Base-by-base conservation (phyloP, 2,113 vertebrate species). In the Aramus guarauna region DNA sequence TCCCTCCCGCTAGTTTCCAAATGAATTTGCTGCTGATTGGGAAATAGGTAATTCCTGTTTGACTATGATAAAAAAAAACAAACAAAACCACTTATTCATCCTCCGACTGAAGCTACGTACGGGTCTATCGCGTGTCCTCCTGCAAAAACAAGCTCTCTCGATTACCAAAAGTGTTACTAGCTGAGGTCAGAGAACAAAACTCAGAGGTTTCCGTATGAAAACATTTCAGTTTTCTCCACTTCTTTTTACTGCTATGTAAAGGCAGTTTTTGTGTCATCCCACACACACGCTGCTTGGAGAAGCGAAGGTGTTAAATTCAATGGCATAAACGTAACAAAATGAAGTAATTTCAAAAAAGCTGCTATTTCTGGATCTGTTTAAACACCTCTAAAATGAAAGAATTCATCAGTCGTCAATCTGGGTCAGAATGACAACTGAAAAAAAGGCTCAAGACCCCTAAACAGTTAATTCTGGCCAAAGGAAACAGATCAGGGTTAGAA, bases 101-200 rank as follows among this genome's bases (percentile, higher is more conserved):
- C 12, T 55, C 75, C 5, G 1, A 34, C 26, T 2, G 29, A 9
- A 32, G 59, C 39, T 6, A 11, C 2, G 0, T 3, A 22, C 3
- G 19, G 58, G 18, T 34, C 27, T 14, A 2, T 12, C 2, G 1
- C 3, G 2, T 1, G 2, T 45, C 15, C 15, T 16, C 47, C 53
- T 18, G 73, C 47, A 9, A 8, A 36, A 17, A 39, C 8, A 2
- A 53, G 22, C 29, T 12, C 36, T 22, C 45, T 9, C 11, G 1
- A 1, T 19, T 1, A 12, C 32, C 24, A 6, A 3, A 22, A 64
- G 14, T 1, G 1, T 43, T 4, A 9, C 29, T 4, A 3, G n/a
- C 27, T 13, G 37, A 75, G 85, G 37, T 10, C 64, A 83, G 55
- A 22, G 37, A 45, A 13, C 20, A 20, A 17, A 64, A 36, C 41